phyloP scores from a whole-genome alignment of 2,113 vertebrate genomes.

The Siphamia tubifer region DNA sequence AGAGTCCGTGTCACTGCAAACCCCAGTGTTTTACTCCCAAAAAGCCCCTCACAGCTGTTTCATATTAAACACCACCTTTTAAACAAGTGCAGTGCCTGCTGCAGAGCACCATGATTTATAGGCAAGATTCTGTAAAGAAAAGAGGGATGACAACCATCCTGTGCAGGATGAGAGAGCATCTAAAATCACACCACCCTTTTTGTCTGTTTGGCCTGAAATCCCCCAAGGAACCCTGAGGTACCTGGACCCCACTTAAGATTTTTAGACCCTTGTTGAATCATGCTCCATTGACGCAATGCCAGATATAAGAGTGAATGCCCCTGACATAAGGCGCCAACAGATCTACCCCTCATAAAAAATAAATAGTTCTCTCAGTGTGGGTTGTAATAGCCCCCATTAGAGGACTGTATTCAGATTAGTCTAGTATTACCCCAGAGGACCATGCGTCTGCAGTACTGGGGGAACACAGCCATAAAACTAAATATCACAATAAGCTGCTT shows the following conservation, averaged over 20 bases:
- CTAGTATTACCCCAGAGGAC: conserved; percentile 47
- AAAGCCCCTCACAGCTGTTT: no score
- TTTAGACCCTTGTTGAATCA: background rate
- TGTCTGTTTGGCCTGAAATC: background rate
- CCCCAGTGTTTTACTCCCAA: no score
- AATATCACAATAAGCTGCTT: conserved; percentile 27
- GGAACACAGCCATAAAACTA: conserved; percentile 58
- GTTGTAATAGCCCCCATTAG: conserved; percentile 66
- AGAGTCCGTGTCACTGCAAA: no score
- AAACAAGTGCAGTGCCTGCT: background rate
- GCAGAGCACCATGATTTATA: conserved; percentile 5
- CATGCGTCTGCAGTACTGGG: conserved; percentile 40
- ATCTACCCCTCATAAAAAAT: conserved; percentile 70
- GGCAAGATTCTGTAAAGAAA: background rate
- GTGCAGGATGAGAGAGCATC: no score
- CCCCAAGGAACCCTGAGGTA: background rate
- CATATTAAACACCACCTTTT: background rate
- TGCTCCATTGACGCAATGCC: background rate
- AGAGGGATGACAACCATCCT: background rate
- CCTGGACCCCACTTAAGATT: conserved; percentile 4
- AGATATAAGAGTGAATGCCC: conserved; percentile 23
- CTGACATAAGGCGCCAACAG: conserved; percentile 39
- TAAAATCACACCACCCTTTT: no score
- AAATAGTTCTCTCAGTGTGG: conserved; percentile 48
- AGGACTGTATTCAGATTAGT: conserved; percentile 54